phyloP scores from a whole-genome alignment of 1,140 invertebrate genomes.

The Pissodes strobi region DNA sequence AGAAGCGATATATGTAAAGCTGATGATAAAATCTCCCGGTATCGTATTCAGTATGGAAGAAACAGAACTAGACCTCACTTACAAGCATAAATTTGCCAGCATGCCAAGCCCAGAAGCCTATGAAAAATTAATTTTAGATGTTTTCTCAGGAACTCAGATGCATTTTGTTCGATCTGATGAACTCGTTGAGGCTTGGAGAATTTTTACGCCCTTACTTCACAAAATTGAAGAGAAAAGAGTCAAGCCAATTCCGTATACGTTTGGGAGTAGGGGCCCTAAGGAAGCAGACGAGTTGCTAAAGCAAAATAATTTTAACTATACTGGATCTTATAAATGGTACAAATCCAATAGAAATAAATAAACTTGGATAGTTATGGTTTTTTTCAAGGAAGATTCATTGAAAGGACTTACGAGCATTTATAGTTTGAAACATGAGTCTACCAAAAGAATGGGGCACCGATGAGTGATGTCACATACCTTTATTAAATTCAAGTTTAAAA shows the following conservation, averaged over 20 bases:
- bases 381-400: too few species aligned
- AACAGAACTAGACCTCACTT: slow-evolving; percentile 97
- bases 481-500: too few species aligned
- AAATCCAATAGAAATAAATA: slow-evolving; percentile 38
- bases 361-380: too few species aligned
- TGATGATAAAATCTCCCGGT: slow-evolving; percentile 98
- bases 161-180: slow-evolving; percentile 98
- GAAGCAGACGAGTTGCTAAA: slow-evolving; percentile 84
- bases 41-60: slow-evolving; percentile 97
- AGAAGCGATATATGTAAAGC: slow-evolving; percentile 98
- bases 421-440: too few species aligned
- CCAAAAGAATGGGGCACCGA: too few species aligned
- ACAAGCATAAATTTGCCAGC: slow-evolving; percentile 89
- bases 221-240: slow-evolving; percentile 81
- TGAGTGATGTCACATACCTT: too few species aligned
- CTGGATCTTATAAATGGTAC: slow-evolving; percentile 93
- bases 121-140: slow-evolving; percentile 94
- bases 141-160: slow-evolving; percentile 97
- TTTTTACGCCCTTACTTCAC: slow-evolving; percentile 95
- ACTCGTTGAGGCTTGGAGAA: slow-evolving; percentile 95
- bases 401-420: too few species aligned
- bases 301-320: slow-evolving; percentile 88
- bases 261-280: slow-evolving; percentile 84
- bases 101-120: slow-evolving; percentile 99
- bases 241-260: slow-evolving; percentile 83